These are phyloP conservation scores for Scortum barcoo DNA, from an alignment of 2,113 vertebrate genomes.

Conservation along the genomic window DNA sequence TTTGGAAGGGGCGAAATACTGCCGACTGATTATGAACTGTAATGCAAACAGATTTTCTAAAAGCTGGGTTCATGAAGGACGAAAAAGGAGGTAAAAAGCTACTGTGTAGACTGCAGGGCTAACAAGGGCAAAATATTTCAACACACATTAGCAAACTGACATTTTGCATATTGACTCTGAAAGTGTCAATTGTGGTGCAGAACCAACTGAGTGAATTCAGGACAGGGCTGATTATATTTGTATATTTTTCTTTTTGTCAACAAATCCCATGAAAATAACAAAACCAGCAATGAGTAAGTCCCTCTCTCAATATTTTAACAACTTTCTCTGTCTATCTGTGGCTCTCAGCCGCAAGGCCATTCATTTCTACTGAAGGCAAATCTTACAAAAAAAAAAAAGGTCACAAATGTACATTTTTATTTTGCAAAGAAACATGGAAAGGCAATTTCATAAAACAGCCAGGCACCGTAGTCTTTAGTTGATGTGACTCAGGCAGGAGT, in stretches of 20 bases:
- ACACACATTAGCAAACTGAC: not conserved
- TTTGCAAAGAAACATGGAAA: not conserved
- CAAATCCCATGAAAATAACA: not conserved
- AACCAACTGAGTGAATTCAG: not conserved
- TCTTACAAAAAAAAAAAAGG: not conserved
- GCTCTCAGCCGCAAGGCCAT: not conserved
- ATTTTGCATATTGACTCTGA: not conserved
- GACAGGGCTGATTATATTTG: not conserved
- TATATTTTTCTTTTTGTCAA: not conserved
- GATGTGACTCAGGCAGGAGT: not conserved
- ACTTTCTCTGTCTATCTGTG: not conserved
- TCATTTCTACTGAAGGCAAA: not conserved
- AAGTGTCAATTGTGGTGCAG: not conserved
- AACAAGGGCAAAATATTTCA: not conserved
- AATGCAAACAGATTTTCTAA: slow-evolving; percentile 37
- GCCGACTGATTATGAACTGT: slow-evolving; percentile 33
- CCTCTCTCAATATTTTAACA: not conserved
- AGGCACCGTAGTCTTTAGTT: not conserved
- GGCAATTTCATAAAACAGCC: not conserved
- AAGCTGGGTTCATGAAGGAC: not conserved
- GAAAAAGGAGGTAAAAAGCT: not conserved
- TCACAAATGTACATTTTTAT: not conserved
- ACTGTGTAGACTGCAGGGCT: not conserved
- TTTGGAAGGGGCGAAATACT: slow-evolving; percentile 34
- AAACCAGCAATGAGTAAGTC: not conserved